A percentile compares a stretch with the other conserved stretches of the same genome.
phyloP scores from a whole-genome alignment of 2,797 vertebrate species.

The Tragelaphus oryx region DNA sequence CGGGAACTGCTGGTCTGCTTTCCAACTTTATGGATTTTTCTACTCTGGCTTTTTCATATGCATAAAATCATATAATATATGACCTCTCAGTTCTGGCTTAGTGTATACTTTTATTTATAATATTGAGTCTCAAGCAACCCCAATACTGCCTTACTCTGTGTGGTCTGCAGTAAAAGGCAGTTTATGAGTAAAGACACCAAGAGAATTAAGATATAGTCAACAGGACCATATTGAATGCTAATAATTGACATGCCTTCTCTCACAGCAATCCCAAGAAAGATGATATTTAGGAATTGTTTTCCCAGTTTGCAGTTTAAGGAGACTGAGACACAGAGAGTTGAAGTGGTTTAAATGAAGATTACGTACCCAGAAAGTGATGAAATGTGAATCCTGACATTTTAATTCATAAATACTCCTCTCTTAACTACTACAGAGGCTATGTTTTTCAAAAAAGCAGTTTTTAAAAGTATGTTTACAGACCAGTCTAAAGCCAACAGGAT shows the following conservation, averaged over 20 bases:
- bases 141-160: neutral
- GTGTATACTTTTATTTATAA: neutral
- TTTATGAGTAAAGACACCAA: neutral
- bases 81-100: neutral
- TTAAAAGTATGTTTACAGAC: neutral
- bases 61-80: neutral
- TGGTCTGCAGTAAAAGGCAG: neutral
- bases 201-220: neutral
- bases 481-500: neutral
- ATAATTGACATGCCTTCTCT: neutral
- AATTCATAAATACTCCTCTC: neutral
- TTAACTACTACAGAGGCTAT: neutral
- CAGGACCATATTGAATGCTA: rapidly evolving
- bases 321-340: neutral
- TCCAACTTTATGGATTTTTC: neutral
- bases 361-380: neutral
- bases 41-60: neutral
- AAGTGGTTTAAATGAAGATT: neutral
- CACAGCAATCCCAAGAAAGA: neutral
- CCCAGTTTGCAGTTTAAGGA: neutral
- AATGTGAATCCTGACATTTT: neutral
- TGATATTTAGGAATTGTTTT: neutral
- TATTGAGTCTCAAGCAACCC: neutral
- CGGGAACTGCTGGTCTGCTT: neutral
- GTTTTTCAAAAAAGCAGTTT: neutral